Evolutionary conservation across 2,888 invertebrate species (phyloP).

Genomic region (Agrotis clavis): DNA sequence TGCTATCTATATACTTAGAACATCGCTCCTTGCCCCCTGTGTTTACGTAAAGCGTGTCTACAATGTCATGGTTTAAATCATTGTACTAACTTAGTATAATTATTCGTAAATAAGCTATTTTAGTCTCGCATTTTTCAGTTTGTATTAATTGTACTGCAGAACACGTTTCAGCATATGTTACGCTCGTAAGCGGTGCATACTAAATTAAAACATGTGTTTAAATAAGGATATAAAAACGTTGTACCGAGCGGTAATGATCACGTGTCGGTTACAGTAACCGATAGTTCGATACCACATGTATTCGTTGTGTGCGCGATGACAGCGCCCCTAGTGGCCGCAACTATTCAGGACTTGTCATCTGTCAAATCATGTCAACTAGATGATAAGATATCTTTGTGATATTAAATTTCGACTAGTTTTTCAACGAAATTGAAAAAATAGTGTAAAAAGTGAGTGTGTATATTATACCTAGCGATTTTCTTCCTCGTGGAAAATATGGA

Average conservation of each 20-base stretch:
- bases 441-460: too few species aligned
- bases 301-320: too few species aligned
- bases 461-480: too few species aligned
- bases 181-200: constrained; percentile 24
- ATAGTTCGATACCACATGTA: constrained; percentile 37
- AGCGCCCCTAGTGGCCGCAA: too few species aligned
- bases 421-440: too few species aligned
- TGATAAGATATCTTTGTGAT: too few species aligned
- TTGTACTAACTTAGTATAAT: constrained; percentile 3
- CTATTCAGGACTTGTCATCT: too few species aligned
- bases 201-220: constrained; percentile 52
- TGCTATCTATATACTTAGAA: constrained; percentile 37
- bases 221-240: constrained; percentile 52
- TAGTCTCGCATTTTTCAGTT: constrained; percentile 11
- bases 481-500: too few species aligned
- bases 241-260: constrained; percentile 43
- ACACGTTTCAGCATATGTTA: constrained; percentile 31
- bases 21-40: constrained; percentile 34
- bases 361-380: too few species aligned
- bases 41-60: constrained; percentile 46
- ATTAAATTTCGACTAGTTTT: too few species aligned
- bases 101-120: constrained; percentile 1
- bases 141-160: constrained; percentile 19
- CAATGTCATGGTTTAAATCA: constrained; percentile 45
- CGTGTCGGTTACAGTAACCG: constrained; percentile 29